Base-by-base conservation (phyloP, 1,140 invertebrate species). In the Drosophila cardini region DNA sequence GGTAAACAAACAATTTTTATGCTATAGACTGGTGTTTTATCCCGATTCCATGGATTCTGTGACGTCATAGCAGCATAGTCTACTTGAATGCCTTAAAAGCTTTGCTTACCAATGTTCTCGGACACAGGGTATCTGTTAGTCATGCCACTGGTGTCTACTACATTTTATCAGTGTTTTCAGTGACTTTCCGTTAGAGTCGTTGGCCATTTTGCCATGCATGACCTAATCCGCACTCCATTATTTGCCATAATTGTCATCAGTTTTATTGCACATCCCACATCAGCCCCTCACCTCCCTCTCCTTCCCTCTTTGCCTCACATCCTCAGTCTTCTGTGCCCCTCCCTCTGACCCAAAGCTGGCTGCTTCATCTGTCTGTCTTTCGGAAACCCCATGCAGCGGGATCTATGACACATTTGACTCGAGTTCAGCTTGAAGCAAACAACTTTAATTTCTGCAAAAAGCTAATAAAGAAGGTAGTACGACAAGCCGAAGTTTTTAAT, bases 141-240 rank as follows among this genome's bases (percentile, higher is more conserved):
- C 21, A 5, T 26, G 21, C 21, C 21, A 4, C 21, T 26, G 21
- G 0, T 1, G 1, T 26, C 21, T 2, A 26, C 21, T 26, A 26
- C 21, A 5, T 53, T 36, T 6, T 42, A 18, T 13, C 30, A 11
- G 15, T 62, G 32, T 34, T 58, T 57, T 58, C n/a, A 57, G 63
- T 38, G 46, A 45, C 36, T 26, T 18, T 32, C 21, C 56, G 64
- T 48, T 60, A 74, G 52, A 70, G 65, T 78, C 71, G 57, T 69
- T 62, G 72, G 71, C 63, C 53, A 52, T 46, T 73, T 69, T 63
- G 63, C 63, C 52, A 74, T 69, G 75, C 75, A 77, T 77, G 71
- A 77, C 71, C 75, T 77, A 77, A 69, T 74, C 75, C 61, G 43
- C 67, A 70, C 56, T 74, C 58, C 52, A 74, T 70, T 74, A 74